Evolutionary conservation across 2,888 invertebrate species (phyloP).

Genomic region (Cheilosia pagana): DNA sequence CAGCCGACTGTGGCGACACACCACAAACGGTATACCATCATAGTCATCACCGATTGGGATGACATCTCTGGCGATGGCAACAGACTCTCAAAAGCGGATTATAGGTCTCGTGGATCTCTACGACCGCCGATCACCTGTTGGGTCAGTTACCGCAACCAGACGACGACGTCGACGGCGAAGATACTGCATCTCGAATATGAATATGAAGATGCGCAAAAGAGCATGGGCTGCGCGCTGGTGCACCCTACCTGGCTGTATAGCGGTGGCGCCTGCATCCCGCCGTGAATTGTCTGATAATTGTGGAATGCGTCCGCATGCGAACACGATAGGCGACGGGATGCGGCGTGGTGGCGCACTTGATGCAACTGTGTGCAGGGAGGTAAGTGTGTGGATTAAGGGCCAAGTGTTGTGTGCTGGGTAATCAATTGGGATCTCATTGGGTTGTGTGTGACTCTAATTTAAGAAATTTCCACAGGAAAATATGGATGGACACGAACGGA

Average conservation of each 20-base stretch:
- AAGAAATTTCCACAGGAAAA: constrained; percentile 34
- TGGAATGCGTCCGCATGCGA: constrained; percentile 75
- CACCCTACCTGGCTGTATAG: constrained; percentile 69
- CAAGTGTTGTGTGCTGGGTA: constrained; percentile 13
- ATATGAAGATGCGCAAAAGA: constrained; percentile 71
- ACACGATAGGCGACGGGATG: constrained; percentile 33
- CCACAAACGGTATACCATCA: constrained; percentile 60
- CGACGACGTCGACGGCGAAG: constrained; percentile 46
- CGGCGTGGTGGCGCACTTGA: constrained; percentile 10
- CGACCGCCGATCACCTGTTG: constrained; percentile 70
- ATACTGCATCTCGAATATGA: constrained; percentile 67
- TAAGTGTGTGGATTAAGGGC: constrained; percentile 51
- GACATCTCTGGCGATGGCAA: constrained; percentile 58
- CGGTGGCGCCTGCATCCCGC: constrained; percentile 83
- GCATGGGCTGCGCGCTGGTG: constrained; percentile 27
- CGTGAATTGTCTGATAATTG: constrained; percentile 83
- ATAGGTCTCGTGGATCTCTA: constrained; percentile 41
- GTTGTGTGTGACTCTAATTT: constrained; percentile 42
- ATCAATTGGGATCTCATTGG: constrained; percentile 37
- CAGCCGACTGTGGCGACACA: constrained; percentile 66
- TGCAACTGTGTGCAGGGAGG: constrained; percentile 32
- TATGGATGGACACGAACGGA: constrained; percentile 8
- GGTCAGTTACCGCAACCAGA: constrained; percentile 42
- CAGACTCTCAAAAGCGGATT: constrained; percentile 50
- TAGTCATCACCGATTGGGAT: constrained; percentile 55